Conservation (phyloP, 2,797 vertebrate genomes). For the Acanthurus lineatus region DNA sequence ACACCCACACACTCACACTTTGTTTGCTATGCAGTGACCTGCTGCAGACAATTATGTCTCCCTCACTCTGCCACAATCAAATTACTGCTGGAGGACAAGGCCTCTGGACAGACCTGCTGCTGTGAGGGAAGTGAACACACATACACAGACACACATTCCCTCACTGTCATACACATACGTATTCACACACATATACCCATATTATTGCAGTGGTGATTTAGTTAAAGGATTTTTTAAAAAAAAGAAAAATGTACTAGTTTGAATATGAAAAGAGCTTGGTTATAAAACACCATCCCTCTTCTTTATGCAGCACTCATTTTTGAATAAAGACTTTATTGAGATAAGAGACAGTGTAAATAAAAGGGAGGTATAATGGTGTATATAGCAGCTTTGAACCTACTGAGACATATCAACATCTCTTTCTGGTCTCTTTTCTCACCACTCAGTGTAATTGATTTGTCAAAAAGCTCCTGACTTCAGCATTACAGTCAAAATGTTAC, state of each 20-base stretch:
- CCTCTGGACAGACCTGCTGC: constrained; percentile 58
- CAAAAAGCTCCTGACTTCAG: background rate
- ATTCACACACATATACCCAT: background rate
- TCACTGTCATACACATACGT: background rate
- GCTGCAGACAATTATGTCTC: constrained; percentile 70
- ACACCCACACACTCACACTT: constrained; percentile 33
- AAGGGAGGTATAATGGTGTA: background rate
- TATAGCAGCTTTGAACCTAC: background rate
- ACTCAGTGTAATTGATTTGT: background rate
- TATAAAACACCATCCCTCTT: background rate
- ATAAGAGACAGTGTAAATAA: background rate
- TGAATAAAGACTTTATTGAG: background rate
- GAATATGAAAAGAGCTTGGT: background rate
- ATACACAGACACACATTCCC: constrained; percentile 4
- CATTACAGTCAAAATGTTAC: background rate
- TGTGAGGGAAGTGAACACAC: constrained; percentile 50
- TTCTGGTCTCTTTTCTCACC: background rate
- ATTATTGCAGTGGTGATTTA: background rate
- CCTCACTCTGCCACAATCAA: constrained; percentile 67
- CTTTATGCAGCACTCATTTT: background rate
- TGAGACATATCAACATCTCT: background rate
- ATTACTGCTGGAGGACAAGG: constrained; percentile 75
- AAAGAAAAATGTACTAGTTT: background rate
- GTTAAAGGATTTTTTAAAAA: background rate
- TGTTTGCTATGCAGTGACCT: constrained; percentile 67